Percentiles rank a stretch among this genome's conserved stretches.
These are phyloP conservation scores for Corythoichthys haematopterus DNA, from an alignment of 2,113 vertebrate species.

Conservation along the genomic window DNA sequence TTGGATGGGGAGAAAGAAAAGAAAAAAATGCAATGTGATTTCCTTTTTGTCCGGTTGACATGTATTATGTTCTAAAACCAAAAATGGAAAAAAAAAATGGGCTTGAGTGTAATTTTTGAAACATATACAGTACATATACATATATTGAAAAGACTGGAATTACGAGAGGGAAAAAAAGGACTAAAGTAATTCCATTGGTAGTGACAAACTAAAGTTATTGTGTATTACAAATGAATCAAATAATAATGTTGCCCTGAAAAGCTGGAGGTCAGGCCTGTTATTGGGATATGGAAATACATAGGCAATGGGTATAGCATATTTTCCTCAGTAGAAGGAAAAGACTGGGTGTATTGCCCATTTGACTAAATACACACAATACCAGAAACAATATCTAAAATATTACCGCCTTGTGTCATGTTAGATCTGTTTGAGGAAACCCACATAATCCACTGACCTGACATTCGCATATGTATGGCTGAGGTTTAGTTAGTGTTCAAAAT, in stretches of 20 bases:
- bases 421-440: neutral
- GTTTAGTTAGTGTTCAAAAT: neutral
- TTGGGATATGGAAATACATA: neutral
- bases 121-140: neutral
- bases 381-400: neutral
- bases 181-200: neutral
- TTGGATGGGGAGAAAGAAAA: conserved; percentile 58
- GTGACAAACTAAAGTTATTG: neutral
- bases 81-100: conserved; percentile 48
- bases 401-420: neutral
- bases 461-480: neutral
- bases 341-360: neutral
- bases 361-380: neutral
- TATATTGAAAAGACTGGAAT: conserved; percentile 22
- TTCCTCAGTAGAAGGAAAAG: neutral
- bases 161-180: conserved; percentile 17
- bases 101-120: conserved; percentile 48
- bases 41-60: conserved; percentile 37
- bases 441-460: neutral
- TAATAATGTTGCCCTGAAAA: neutral
- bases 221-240: neutral
- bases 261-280: neutral
- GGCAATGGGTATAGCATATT: neutral
- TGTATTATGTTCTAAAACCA: conserved; percentile 40
- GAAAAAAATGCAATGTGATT: conserved; percentile 53